Percentiles rank a stretch among this genome's conserved stretches.
Conservation (phyloP, 1,140 invertebrate genomes). For the Laupala kohalensis region DNA sequence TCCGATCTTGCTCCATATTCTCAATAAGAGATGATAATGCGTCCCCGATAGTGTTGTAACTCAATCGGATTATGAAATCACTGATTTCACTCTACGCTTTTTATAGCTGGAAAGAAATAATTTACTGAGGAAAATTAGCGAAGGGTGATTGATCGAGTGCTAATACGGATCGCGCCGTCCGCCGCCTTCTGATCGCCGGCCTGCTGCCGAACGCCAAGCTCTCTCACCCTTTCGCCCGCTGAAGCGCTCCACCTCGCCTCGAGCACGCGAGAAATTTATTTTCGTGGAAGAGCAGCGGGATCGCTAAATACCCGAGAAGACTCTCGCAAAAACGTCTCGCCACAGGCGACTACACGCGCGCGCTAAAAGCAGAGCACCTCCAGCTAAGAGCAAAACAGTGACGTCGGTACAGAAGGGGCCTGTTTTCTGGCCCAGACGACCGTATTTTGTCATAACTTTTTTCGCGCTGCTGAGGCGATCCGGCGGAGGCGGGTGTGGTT, state of each 20-base stretch:
- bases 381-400: background rate
- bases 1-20: no score
- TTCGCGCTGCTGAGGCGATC: background rate
- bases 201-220: no score
- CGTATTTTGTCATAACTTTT: background rate
- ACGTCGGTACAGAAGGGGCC: no score
- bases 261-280: background rate
- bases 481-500: background rate
- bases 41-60: no score
- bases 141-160: no score
- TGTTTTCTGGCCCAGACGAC: background rate
- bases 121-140: no score
- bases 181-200: no score
- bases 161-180: no score
- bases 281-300: background rate
- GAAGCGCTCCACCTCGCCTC: background rate
- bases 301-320: background rate
- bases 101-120: no score
- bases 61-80: no score
- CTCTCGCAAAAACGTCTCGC: background rate
- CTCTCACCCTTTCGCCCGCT: background rate
- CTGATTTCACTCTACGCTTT: no score
- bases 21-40: no score
- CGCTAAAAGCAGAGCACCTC: background rate
- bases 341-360: background rate